These are phyloP conservation scores for Baccha elongata DNA, from an alignment of 2,888 invertebrate species.

Conservation along the genomic window DNA sequence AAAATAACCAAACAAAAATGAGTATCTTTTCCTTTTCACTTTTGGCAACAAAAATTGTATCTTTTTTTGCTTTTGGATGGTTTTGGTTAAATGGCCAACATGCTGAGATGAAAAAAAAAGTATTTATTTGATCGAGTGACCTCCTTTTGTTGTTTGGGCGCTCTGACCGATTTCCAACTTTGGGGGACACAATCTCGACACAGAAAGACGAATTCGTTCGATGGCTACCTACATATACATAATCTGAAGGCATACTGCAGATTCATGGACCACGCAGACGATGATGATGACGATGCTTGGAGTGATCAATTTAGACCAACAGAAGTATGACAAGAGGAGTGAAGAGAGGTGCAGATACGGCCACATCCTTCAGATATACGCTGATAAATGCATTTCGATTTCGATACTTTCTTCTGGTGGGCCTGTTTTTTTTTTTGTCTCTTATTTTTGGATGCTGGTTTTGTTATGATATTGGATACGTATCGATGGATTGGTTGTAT, in stretches of 20 bases:
- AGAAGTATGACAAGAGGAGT: conserved; percentile 35
- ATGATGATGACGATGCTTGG: conserved; percentile 10
- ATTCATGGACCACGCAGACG: conserved; percentile 24
- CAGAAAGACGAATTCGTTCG: conserved; percentile 25
- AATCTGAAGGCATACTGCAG: conserved; percentile 10
- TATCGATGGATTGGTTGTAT: conserved; percentile 27
- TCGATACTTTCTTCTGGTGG: conserved; percentile 59
- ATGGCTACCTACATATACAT: no score
- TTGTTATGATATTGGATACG: conserved; percentile 44
- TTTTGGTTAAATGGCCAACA: conserved; percentile 34
- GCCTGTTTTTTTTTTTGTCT: conserved; percentile 2
- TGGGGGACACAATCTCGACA: conserved; percentile 38
- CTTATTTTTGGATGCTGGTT: neutral
- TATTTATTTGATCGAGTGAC: conserved; percentile 70
- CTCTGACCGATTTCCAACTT: conserved; percentile 67
- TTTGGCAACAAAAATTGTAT: conserved; percentile 16
- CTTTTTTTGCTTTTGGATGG: conserved; percentile 16
- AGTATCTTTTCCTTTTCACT: conserved; percentile 27
- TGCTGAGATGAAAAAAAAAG: conserved; percentile 43
- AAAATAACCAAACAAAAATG: neutral
- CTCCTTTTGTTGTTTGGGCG: conserved; percentile 68
- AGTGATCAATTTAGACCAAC: conserved; percentile 56
- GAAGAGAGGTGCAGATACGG: conserved; percentile 27
- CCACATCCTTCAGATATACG: conserved; percentile 59
- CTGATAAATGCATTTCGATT: conserved; percentile 71